These are phyloP conservation scores for Hucho hucho DNA, from an alignment of 2,113 vertebrate species.

Conservation along the genomic window DNA sequence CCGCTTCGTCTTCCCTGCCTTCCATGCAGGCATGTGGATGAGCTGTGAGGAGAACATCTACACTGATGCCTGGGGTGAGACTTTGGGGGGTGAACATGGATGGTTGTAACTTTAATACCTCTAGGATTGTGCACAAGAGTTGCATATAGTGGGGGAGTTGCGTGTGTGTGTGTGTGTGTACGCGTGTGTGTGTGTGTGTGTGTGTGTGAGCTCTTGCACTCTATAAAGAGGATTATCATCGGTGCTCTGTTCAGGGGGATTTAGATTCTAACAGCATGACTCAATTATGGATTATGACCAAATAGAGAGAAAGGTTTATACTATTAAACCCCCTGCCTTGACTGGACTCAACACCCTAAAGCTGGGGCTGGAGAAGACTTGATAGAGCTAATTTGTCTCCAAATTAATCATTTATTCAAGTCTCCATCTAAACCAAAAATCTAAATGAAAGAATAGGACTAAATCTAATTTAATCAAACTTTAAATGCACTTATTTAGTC, in stretches of 20 bases:
- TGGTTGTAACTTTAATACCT: no score
- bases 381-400: neutral
- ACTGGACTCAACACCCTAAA: neutral
- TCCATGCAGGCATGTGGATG: constrained; percentile 72
- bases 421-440: no score
- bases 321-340: neutral
- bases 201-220: neutral
- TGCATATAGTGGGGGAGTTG: neutral
- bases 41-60: constrained; percentile 77
- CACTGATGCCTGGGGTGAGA: constrained; percentile 69
- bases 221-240: constrained; percentile 68
- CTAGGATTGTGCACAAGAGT: neutral
- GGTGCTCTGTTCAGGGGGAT: constrained; percentile 55
- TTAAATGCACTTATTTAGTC: no score
- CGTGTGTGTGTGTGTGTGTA: constrained; percentile 16
- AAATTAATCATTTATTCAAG: no score
- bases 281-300: constrained; percentile 71
- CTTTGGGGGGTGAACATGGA: neutral
- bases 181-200: constrained; percentile 28
- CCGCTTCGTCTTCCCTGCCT: constrained; percentile 81
- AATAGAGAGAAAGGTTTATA: constrained; percentile 59
- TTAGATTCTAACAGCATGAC: constrained; percentile 64
- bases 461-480: no score
- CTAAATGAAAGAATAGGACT: no score
- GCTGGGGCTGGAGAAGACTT: neutral